Evolutionary conservation across 2,888 invertebrate genomes (phyloP).

Genomic region (Gymnosoma rotundatum): DNA sequence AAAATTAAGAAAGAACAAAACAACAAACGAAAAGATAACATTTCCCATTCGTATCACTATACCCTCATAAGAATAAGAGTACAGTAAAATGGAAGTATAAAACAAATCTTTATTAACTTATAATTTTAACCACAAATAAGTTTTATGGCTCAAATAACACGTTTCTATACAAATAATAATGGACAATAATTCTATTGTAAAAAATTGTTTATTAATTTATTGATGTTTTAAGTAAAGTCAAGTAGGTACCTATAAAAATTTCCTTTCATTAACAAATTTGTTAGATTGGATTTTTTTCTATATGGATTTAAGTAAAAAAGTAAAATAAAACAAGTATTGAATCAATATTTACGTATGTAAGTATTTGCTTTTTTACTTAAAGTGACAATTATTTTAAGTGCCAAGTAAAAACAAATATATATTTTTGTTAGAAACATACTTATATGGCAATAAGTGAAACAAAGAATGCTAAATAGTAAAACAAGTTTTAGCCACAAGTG

Average conservation of each 20-base stretch:
- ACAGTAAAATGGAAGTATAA: no score
- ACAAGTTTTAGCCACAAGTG: no score
- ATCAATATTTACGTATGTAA: constrained; percentile 2
- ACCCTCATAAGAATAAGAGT: no score
- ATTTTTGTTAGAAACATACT: not conserved
- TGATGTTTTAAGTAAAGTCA: constrained; percentile 12
- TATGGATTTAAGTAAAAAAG: not conserved
- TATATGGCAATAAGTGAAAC: no score
- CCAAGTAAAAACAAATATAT: not conserved
- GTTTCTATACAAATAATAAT: constrained; percentile 4
- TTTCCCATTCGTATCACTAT: no score
- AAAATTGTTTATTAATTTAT: constrained; percentile 32
- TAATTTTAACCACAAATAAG: not conserved
- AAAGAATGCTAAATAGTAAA: no score
- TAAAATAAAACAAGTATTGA: constrained; percentile 7
- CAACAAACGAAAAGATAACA: no score
- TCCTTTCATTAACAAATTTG: constrained; percentile 27
- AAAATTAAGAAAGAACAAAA: no score
- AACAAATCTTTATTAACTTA: not conserved
- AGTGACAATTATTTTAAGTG: constrained; percentile 50
- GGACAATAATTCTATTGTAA: not conserved
- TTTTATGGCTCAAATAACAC: not conserved
- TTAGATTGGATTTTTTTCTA: not conserved
- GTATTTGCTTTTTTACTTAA: constrained; percentile 8
- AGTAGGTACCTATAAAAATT: constrained; percentile 18